Base-by-base conservation (phyloP, 1,140 invertebrate species). In the Zaprionus ghesquierei region DNA sequence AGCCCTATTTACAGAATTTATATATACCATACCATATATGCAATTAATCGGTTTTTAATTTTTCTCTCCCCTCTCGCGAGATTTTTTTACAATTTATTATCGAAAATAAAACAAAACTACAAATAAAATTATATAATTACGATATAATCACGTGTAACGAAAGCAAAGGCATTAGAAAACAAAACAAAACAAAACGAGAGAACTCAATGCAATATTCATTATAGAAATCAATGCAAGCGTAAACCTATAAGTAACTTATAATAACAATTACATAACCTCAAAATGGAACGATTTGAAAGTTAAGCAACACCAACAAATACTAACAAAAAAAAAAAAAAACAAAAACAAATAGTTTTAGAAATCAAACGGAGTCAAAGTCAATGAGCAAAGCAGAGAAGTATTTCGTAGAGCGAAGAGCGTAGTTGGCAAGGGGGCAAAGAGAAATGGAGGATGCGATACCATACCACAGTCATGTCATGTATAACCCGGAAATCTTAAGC, bases 381-480 rank as follows among this genome's bases (percentile, higher is more conserved):
- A 75, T 78, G 71, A 49, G 53, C 6, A 56, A 49, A 63, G 18
- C 23, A 56, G 20, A 41, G 31, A 61, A 38, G 41, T 12, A 18
- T 46, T 46, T 22, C 41, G 41, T 20, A 41, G 35, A 41, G 35
- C 35, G 13, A 38, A 31, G 31, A 63, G 31, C 46, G 33, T 38
- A 41, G 31, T n/a, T n/a, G n/a, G n/a, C n/a, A n/a, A 46, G 54
- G 51, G 25, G 65, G 66, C n/a, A 33, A 33, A 44, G n/a, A 61
- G 23, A 23, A 56, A 55, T 49, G 46, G 58, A 62, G 62, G 51
- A 78, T 44, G 81, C 71, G 80, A 89, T 79, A 89, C 76, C 80
- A 89, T 80, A 90, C 87, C 81, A 86, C 82, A 90, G 87, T 80
- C 87, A 90, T 75, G 82, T 86, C 87, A 90, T 90, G 72, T 87